These are phyloP conservation scores for Anas georgica DNA, from an alignment of 2,797 vertebrate genomes.

Conservation along the genomic window DNA sequence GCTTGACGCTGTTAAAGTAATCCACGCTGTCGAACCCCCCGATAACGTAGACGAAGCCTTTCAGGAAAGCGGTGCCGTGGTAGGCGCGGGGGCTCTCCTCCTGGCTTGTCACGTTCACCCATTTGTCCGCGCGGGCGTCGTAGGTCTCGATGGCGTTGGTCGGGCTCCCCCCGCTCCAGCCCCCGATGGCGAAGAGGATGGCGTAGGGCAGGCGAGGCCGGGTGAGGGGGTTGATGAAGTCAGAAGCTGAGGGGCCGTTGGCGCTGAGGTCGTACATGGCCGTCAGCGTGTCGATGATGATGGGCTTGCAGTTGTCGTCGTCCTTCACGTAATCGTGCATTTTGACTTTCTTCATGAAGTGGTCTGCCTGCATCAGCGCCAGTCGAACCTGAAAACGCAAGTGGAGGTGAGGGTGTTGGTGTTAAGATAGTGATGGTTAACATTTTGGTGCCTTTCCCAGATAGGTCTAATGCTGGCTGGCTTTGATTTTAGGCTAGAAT, in stretches of 20 bases:
- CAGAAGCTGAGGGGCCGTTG: background rate
- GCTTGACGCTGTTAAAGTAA: slow-evolving; percentile 81
- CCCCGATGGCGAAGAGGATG: slow-evolving; percentile 85
- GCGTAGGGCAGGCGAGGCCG: slow-evolving; percentile 81
- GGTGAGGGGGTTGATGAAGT: slow-evolving; percentile 54
- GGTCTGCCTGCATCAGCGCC: slow-evolving; percentile 73
- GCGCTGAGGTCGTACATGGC: slow-evolving; percentile 61
- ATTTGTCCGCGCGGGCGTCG: slow-evolving; percentile 74
- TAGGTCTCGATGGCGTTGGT: slow-evolving; percentile 84
- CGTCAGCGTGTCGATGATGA: slow-evolving; percentile 67
- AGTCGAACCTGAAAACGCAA: slow-evolving; percentile 72
- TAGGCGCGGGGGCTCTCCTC: slow-evolving; percentile 80
- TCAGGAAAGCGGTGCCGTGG: slow-evolving; percentile 80
- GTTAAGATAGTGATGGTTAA: background rate
- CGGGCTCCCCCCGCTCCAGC: slow-evolving; percentile 78
- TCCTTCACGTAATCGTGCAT: slow-evolving; percentile 76
- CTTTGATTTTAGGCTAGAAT: background rate
- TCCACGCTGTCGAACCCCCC: slow-evolving; percentile 82
- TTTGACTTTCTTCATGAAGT: slow-evolving; percentile 80
- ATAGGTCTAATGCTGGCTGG: background rate
- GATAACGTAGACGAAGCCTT: slow-evolving; percentile 78
- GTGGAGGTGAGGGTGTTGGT: background rate
- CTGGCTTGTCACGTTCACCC: slow-evolving; percentile 76
- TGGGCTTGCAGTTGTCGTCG: slow-evolving; percentile 67
- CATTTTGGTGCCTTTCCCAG: background rate